phyloP scores from a whole-genome alignment of 2,888 invertebrate species.

The Noctuana brunneofusca region DNA sequence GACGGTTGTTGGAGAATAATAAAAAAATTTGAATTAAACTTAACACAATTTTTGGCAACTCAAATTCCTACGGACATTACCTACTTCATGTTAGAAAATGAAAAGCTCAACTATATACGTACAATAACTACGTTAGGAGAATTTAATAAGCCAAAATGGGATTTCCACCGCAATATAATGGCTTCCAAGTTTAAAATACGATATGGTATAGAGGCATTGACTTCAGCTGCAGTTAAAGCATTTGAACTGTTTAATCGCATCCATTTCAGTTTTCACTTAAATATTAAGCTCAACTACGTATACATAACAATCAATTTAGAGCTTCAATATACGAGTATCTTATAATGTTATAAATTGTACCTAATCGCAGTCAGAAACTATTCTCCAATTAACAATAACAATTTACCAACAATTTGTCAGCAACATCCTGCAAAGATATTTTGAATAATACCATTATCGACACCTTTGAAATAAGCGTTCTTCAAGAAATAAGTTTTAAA shows the following conservation, averaged over 20 bases:
- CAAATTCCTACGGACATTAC: not conserved
- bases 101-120: not conserved
- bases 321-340: too few relatives aligned
- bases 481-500: not conserved
- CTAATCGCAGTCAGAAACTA: not conserved
- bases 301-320: too few relatives aligned
- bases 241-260: not conserved
- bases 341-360: not conserved
- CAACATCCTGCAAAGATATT: not conserved
- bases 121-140: not conserved
- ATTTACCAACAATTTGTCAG: not conserved
- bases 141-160: constrained; percentile 1
- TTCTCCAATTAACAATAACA: not conserved
- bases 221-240: not conserved
- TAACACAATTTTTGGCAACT: too few relatives aligned
- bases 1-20: too few relatives aligned
- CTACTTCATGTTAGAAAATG: not conserved
- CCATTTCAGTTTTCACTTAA: not conserved
- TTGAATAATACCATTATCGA: not conserved
- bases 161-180: not conserved
- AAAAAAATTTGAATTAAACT: too few relatives aligned
- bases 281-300: too few relatives aligned
- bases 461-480: not conserved
- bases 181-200: not conserved
- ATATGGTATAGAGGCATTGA: not conserved